Base-by-base conservation (phyloP, 2,888 invertebrate genomes). In the Phyto melanocephala region DNA sequence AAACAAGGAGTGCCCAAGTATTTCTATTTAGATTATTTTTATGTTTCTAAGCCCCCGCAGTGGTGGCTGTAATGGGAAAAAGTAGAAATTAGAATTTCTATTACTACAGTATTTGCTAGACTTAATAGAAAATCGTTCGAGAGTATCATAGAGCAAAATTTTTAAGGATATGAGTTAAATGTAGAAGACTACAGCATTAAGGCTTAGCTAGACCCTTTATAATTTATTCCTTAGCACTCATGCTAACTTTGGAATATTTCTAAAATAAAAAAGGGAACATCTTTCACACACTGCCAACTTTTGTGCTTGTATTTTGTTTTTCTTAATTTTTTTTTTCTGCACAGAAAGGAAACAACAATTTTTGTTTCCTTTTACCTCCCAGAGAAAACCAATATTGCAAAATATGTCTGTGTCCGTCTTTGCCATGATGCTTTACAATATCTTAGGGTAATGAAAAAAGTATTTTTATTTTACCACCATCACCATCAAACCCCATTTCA, bases 1-100 rank as follows among this genome's bases (percentile, higher is more conserved):
- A 42, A 71, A 52, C 50, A 76, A 77, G 81, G 77, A 81, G 72
- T 77, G 77, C 68, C 81, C 77, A 52, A 50, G 42, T 40, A 63
- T 71, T 52, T 45, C 17, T 24, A 60, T 58, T 60, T 28, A 68
- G 60, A 42, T 62, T 52, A 62, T 45, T 68, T 76, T 68, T 68
- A 24, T 47, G 7, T 47, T 37, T 22, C 22, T 24, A 52, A 68
- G 28, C 76, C 52, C 76, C 76, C 42, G 35, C 35, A 35, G 76
- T 17, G 76, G 15, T 60, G 65, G 40, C 40, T 33, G 3, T 5
- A 28, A 6, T 28, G 28, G 42, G 15, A 7, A 7, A 22, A 58
- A 20, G 20, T 8, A 15, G 33, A 11, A 15, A 42, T 13, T 63
- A 54, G 11, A 63, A 37, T 63, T 62, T 15, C 28, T 42, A 35